phyloP scores from a whole-genome alignment of 53 echinoderm and acorn worm species.

The Actinopyga echinites region DNA sequence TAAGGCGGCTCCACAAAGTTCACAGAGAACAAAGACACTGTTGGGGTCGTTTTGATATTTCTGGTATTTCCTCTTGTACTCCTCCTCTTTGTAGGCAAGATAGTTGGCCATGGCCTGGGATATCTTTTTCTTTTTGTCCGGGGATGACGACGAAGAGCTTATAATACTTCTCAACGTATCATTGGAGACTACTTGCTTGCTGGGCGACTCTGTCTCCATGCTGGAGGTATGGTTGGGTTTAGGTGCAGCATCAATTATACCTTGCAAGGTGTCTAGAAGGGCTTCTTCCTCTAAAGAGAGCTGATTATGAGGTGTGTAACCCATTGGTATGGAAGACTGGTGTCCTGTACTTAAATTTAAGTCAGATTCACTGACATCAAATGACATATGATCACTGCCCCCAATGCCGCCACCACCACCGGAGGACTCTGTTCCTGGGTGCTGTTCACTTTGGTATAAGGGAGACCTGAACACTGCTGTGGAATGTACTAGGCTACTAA shows the following conservation, averaged over 20 bases:
- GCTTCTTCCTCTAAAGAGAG: slow-evolving; percentile 6
- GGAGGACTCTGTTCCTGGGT: too few relatives aligned
- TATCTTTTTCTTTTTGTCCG: neutral
- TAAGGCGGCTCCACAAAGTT: neutral
- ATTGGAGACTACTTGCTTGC: neutral
- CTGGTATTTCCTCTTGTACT: slow-evolving; percentile 11
- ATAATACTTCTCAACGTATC: neutral
- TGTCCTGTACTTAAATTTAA: neutral
- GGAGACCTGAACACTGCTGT: too few relatives aligned
- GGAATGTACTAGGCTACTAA: too few relatives aligned
- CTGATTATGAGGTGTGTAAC: slow-evolving; percentile 1
- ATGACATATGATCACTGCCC: slow-evolving; percentile 2
- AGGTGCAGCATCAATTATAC: slow-evolving; percentile 13
- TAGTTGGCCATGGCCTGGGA: neutral
- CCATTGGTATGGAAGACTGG: neutral
- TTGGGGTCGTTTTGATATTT: slow-evolving; percentile 17
- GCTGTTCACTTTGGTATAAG: too few relatives aligned
- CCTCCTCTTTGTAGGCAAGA: slow-evolving; percentile 21
- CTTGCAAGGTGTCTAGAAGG: slow-evolving; percentile 22
- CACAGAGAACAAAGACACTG: slow-evolving; percentile 35
- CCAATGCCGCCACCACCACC: neutral
- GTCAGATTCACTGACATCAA: neutral
- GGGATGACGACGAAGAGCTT: too few relatives aligned
- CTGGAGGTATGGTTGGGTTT: neutral
- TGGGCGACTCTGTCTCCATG: neutral